Evolutionary conservation across 2,797 vertebrate species (phyloP), one percentile per base, ranked within the genome.

Genomic region (Telmatherina bonti): DNA sequence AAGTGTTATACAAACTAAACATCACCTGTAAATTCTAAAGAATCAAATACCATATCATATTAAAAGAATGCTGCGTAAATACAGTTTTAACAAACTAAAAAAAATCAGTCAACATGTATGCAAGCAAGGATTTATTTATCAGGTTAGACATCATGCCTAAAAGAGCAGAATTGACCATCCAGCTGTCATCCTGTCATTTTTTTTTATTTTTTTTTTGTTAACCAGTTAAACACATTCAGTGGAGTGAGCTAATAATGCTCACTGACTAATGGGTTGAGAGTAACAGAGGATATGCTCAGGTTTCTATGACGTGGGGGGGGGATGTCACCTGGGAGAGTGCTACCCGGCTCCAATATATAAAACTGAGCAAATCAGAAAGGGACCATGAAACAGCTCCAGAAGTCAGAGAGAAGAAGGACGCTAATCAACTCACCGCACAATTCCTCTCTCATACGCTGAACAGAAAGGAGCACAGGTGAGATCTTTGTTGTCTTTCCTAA

Each of bases 231-330:
- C 64, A 88, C 55, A 63, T 73, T 78, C 69, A 89, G 86, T 71
- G 83, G 67, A 88, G 57, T 81, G 83, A 87, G 85, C 81, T 59
- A 67, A 90, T 90, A 87, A 82, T 33, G 33, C 33, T 33, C 33
- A 33, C 86, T 92, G 93, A 91, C 83, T 94, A 95, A 95, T 94
- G 93, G 92, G 74, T 88, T 85, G 91, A 92, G 90, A 93, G 78
- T 91, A 93, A 92, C 70, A 35, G 74, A 73, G 74, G 75, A 82
- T 43, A 55, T 63, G 88, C 67, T 78, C 77, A 85, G 70, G 76
- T 76, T 78, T 81, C 62, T 80, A 87, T 87, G 89, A 90, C 80
- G 88, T n/a, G 78, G 61, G 67, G 88, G 77, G 62, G 68, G 78
- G 76, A 73, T n/a, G 89, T 87, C 93, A 92, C 88, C 91, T 89